These are phyloP conservation scores for Incurvaria masculella DNA, from an alignment of 2,888 invertebrate genomes.

Conservation along the genomic window DNA sequence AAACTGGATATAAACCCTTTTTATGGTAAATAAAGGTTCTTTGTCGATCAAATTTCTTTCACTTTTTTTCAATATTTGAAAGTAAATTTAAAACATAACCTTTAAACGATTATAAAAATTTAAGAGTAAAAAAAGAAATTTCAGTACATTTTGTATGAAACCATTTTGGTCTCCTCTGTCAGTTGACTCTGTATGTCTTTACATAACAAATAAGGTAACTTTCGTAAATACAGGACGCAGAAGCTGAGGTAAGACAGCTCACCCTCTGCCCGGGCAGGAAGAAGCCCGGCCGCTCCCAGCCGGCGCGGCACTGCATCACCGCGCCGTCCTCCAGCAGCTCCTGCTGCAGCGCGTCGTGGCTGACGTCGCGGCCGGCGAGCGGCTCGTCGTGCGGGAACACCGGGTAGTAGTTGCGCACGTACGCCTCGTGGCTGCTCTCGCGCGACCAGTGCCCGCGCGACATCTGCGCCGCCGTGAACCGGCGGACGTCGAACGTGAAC, in stretches of 20 bases:
- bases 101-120: too few relatives aligned
- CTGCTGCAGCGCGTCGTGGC: slow-evolving; percentile 51
- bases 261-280: slow-evolving; percentile 50
- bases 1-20: too few relatives aligned
- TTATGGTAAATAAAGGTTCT: too few relatives aligned
- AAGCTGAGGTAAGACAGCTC: neutral
- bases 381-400: slow-evolving; percentile 84
- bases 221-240: neutral
- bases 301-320: slow-evolving; percentile 83
- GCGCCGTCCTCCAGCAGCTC: slow-evolving; percentile 72
- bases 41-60: too few relatives aligned
- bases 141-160: too few relatives aligned
- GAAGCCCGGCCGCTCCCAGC: slow-evolving; percentile 89
- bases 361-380: slow-evolving; percentile 67
- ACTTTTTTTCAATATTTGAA: too few relatives aligned
- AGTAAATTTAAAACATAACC: too few relatives aligned
- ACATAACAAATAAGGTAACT: neutral
- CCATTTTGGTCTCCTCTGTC: too few relatives aligned
- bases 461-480: slow-evolving; percentile 73
- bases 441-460: slow-evolving; percentile 71
- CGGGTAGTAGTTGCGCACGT: slow-evolving; percentile 79
- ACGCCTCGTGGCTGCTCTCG: slow-evolving; percentile 87
- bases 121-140: too few relatives aligned
- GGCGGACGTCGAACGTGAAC: slow-evolving; percentile 82
- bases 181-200: too few relatives aligned